Percentiles rank a stretch among this genome's conserved stretches.
Conservation (phyloP, 2,113 vertebrate genomes). For the Hemibagrus wyckioides region DNA sequence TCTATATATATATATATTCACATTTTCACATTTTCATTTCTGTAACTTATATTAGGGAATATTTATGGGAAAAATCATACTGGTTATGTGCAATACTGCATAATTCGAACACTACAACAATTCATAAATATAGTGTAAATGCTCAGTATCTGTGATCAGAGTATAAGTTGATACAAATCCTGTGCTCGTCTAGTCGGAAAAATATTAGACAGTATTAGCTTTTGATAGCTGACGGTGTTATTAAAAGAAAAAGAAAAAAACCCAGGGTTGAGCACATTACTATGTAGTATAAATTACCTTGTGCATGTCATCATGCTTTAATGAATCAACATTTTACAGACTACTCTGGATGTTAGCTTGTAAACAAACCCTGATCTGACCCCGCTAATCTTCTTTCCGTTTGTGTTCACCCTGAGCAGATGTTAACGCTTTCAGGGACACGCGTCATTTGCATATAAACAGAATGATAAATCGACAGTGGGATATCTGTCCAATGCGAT, state of each 20-base stretch:
- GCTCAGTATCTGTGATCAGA: background rate
- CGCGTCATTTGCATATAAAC: conserved; percentile 12
- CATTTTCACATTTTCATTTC: background rate
- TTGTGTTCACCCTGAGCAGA: conserved; percentile 3
- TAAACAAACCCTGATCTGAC: conserved; percentile 24
- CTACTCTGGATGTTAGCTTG: background rate
- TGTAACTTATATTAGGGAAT: background rate
- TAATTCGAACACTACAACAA: background rate
- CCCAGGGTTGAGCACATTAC: background rate
- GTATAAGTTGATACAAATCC: background rate
- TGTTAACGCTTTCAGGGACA: background rate
- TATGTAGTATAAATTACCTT: background rate
- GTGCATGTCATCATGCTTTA: background rate
- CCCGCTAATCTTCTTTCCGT: background rate
- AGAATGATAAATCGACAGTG: conserved; percentile 1
- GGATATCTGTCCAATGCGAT: background rate
- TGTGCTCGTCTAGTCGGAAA: background rate
- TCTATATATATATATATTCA: too few species aligned
- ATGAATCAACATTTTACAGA: background rate
- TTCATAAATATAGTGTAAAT: background rate
- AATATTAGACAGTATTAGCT: background rate
- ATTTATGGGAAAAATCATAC: background rate
- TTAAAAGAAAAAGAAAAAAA: too few species aligned
- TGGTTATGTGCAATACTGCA: background rate
- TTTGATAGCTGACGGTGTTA: background rate